Conservation (phyloP, 2,113 vertebrate genomes). For the Thunnus maccoyii region DNA sequence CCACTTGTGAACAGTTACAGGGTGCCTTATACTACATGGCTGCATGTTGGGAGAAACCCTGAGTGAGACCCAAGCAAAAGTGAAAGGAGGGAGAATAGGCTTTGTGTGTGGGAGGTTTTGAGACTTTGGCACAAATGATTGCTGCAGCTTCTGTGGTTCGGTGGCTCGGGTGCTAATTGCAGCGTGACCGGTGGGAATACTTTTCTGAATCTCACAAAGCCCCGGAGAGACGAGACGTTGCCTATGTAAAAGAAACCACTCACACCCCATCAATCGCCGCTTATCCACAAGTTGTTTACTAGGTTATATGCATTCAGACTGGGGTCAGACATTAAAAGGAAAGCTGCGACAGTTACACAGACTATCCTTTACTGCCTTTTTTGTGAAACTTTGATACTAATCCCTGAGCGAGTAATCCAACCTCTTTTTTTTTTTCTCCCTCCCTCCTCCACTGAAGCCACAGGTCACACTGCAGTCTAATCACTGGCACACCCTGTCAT, state of each 20-base stretch:
- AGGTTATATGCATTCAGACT: background rate
- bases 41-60: slow-evolving; percentile 10
- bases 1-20: slow-evolving; percentile 57
- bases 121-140: slow-evolving; percentile 57
- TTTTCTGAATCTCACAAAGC: slow-evolving; percentile 49
- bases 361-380: background rate
- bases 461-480: slow-evolving; percentile 35
- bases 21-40: slow-evolving; percentile 23
- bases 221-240: slow-evolving; percentile 35
- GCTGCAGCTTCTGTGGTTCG: slow-evolving; percentile 44
- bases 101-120: slow-evolving; percentile 41
- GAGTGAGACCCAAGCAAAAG: slow-evolving; percentile 19
- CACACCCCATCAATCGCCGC: slow-evolving; percentile 14
- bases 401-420: slow-evolving; percentile 7
- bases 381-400: slow-evolving; percentile 20
- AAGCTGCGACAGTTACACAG: slow-evolving; percentile 21
- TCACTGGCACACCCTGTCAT: slow-evolving; percentile 24
- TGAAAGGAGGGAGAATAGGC: slow-evolving; percentile 12
- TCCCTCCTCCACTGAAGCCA: slow-evolving; percentile 5
- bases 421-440: background rate
- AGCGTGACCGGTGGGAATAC: slow-evolving; percentile 64
- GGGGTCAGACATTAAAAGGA: slow-evolving; percentile 16
- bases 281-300: slow-evolving; percentile 3
- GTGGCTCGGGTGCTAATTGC: slow-evolving; percentile 74
- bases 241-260: slow-evolving; percentile 31